Percentiles rank a stretch among this genome's conserved stretches.
Conservation (phyloP, 23 tunicate species). For the Trididemnum clinides region DNA sequence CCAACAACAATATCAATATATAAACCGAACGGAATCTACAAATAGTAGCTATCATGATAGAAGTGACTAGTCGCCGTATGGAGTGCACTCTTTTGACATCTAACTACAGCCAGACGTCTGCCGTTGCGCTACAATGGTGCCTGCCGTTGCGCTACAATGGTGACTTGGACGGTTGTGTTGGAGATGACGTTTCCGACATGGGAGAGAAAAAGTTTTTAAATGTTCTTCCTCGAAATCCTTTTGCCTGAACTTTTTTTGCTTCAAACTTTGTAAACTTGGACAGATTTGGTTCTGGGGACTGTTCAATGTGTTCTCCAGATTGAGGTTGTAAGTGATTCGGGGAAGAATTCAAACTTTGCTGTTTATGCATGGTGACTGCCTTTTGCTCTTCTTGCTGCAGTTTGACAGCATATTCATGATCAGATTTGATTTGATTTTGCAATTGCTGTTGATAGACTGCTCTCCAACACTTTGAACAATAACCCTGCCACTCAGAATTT, state of each 20-base stretch:
- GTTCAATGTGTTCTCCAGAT: no score
- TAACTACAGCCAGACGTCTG: no score
- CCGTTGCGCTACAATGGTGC: no score
- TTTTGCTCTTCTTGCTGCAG: slow-evolving; percentile 84
- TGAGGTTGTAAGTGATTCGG: background rate
- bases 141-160: no score
- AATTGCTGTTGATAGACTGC: slow-evolving; percentile 55
- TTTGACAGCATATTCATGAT: slow-evolving; percentile 84
- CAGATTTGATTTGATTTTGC: slow-evolving; percentile 66
- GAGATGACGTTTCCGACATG: background rate
- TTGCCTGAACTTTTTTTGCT: slow-evolving; percentile 62
- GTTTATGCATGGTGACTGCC: no score
- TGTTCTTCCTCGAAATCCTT: slow-evolving; percentile 49
- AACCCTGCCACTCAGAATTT: slow-evolving; percentile 91
- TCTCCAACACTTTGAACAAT: slow-evolving; percentile 94
- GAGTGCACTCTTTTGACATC: no score
- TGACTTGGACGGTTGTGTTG: background rate
- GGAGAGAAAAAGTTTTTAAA: slow-evolving; percentile 80
- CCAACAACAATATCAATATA: no score
- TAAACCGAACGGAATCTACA: no score
- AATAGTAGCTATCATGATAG: no score
- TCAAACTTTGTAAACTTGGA: slow-evolving; percentile 72
- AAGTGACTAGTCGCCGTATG: no score
- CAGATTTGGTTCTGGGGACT: no score
- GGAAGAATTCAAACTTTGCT: background rate